Base-by-base conservation (phyloP, 2,113 vertebrate genomes). In the Perccottus glenii region DNA sequence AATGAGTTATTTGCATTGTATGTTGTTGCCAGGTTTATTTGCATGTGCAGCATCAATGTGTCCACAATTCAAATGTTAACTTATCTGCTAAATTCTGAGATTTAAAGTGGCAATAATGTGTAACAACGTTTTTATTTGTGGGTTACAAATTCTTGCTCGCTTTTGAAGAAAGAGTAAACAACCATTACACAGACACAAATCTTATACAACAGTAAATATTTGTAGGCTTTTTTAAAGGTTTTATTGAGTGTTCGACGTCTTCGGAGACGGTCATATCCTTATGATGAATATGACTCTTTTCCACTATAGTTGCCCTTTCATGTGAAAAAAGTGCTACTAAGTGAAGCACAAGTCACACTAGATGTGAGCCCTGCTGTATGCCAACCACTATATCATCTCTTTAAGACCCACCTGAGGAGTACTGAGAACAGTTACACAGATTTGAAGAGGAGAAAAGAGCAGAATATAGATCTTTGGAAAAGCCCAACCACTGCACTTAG, bases 401-500 rank as follows among this genome's bases (percentile, higher is more conserved):
- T n/a, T 35, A 51, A 42, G 35, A 43, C 48, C 43, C 11, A 42
- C 60, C 63, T 46, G 16, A 60, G 42, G 60, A 64, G 74, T 53
- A 36, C 1, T 33, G 3, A 67, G 58, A n/a, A 64, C 9, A 60
- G 68, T 58, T 65, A 42, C 27, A 38, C n/a, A 56, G 27, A 70
- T 52, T 81, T 75, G n/a, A 50, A 14, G 43, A 45, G n/a, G 38
- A 19, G 46, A 70, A 12, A 64, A 67, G 36, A 57, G 7, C 11
- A 3, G 42, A 74, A 55, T 50, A 55, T 71, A 63, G 44, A 74
- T 61, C 51, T 75, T 70, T 57, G n/a, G 59, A 79, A 85, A 66
- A 36, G 38, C 50, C 58, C 12, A 9, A 67, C 14, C 78, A 47
- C 57, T 72, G 72, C 74, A 83, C 81, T 87, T 80, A 77, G 57